Base-by-base conservation (phyloP, 2,113 vertebrate genomes). In the Microtus montanus region DNA sequence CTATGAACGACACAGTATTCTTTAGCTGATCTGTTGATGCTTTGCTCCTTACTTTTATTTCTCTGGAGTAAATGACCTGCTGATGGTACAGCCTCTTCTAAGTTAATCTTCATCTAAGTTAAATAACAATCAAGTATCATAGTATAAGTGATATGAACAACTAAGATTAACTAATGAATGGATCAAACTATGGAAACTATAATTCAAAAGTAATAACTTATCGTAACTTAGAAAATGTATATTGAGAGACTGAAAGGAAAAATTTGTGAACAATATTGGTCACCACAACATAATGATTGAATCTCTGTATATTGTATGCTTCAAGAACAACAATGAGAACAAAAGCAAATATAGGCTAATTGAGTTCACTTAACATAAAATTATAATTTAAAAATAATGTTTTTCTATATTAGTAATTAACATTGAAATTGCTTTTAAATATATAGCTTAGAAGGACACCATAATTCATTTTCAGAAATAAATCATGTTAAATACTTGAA, bases 191-290 rank as follows among this genome's bases (percentile, higher is more conserved):
- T 75, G 0, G n/a, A 89, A 24, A 38, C 17, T 71, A 38, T 12
- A 75, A 68, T 84, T 90, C 68, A 52, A 96, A 83, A 73, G 19
- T 2, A 61, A 73, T 88, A 8, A 2, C 91, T 90, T 68, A 93
- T 54, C 82, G 64, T 49, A 0, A 4, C 22, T 86, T 91, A 73
- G 73, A 20, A 89, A 77, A 38, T 64, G 70, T 38, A 88, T 74
- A 28, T 3, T 66, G 86, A 94, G 68, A 79, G n/a, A 1, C 3
- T 8, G 77, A 78, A 30, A 30, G 6, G 30, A 93, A 73, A 79
- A 63, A 13, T 49, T 74, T 66, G 44, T 54, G 26, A 15, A 17
- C 13, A 86, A 5, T 41, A 71, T 8, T 61, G 49, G 17, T 35
- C 13, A 2, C 12, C 58, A n/a, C 9, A 82, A 84, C 15, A 73